These are phyloP conservation scores for Aphelocoma californica DNA, from an alignment of 2,797 vertebrate species.

Conservation along the genomic window DNA sequence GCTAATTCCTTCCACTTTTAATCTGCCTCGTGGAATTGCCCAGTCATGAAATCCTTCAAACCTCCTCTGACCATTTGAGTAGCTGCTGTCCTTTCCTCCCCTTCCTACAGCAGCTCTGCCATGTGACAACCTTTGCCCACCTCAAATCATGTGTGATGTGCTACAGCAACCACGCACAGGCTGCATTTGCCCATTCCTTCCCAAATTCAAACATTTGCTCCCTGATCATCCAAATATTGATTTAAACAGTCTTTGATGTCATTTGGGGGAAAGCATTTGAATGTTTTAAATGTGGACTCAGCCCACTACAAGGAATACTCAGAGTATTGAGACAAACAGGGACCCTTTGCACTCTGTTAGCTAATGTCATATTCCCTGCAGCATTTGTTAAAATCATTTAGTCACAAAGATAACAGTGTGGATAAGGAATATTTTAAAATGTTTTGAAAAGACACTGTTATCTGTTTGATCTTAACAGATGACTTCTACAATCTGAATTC, in stretches of 20 bases:
- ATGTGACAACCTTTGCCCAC: background rate
- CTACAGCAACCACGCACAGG: background rate
- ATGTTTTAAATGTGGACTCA: background rate
- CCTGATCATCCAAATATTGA: slow-evolving; percentile 26
- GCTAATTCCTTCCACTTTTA: background rate
- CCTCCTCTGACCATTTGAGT: rapidly evolving
- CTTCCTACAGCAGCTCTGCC: background rate
- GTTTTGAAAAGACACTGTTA: background rate
- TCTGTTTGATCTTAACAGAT: slow-evolving; percentile 15
- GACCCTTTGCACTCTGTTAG: background rate
- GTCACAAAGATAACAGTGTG: slow-evolving; percentile 2
- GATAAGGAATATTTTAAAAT: slow-evolving; percentile 23
- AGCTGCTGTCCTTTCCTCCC: background rate
- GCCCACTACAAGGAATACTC: background rate
- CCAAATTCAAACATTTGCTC: slow-evolving; percentile 43
- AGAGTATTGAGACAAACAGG: background rate
- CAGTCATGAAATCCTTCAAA: background rate
- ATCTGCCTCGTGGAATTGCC: background rate
- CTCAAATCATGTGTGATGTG: background rate
- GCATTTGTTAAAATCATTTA: slow-evolving; percentile 5
- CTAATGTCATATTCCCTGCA: background rate
- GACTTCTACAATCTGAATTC: slow-evolving; percentile 14
- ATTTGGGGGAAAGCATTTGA: background rate
- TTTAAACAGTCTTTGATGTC: slow-evolving; percentile 30
- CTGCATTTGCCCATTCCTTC: background rate